Evolutionary conservation across 2,797 vertebrate species (phyloP).

Genomic region (Lophura swinhoii): DNA sequence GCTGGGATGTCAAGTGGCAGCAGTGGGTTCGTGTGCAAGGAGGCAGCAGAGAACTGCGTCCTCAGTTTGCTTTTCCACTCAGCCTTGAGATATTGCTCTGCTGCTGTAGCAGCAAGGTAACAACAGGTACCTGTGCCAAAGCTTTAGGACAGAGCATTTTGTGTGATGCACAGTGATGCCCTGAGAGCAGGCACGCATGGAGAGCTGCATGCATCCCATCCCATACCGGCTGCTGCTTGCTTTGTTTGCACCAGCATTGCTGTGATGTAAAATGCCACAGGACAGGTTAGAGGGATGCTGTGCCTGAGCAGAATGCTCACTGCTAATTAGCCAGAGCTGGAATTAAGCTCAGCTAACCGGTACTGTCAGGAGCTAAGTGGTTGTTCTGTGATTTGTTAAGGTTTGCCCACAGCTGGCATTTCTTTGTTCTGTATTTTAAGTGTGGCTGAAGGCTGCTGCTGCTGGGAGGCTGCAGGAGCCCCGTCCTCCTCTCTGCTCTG

Average conservation of each 20-base stretch:
- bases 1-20: no score
- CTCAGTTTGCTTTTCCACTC: neutral
- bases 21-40: rapidly evolving
- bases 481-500: no score
- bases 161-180: neutral
- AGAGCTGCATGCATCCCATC: rapidly evolving
- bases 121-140: neutral
- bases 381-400: neutral
- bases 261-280: neutral
- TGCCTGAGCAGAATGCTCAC: neutral
- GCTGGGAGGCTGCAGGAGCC: rapidly evolving
- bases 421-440: neutral
- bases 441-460: neutral
- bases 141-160: neutral
- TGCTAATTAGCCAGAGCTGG: neutral
- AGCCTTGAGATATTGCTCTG: neutral
- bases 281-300: neutral
- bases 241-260: neutral
- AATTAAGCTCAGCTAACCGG: neutral
- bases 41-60: neutral
- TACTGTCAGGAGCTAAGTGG: neutral
- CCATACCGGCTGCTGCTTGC: neutral
- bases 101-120: neutral
- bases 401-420: neutral
- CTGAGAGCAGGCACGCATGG: neutral